Evolutionary conservation across 2,888 invertebrate genomes (phyloP), one percentile per base, ranked within the genome.

Genomic region (Rhagophthalmus giganteus): DNA sequence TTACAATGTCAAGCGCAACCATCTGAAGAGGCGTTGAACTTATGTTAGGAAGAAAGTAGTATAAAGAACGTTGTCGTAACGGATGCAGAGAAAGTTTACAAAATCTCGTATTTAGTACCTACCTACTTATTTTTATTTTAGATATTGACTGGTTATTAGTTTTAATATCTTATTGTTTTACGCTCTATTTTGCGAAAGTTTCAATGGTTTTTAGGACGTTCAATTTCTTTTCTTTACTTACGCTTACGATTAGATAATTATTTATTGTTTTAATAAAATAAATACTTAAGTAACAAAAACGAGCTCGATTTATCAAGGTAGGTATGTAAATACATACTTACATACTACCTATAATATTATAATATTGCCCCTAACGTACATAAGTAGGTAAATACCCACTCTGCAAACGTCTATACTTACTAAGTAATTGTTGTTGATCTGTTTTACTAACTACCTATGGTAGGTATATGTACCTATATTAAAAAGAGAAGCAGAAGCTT

Each of bases 1-100:
- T 38, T 54, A 54, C 62, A 62, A 62, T 62, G 62, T 62, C 62
- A 60, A 62, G 60, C 60, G 54, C 57, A 53, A 55, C 55, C 44
- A 52, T 32, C 44, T 52, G 54, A 51, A 56, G 54, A 50, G 54
- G 40, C 59, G 53, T 57, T 62, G 62, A 60, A 62, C 60, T 59
- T 57, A 52, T 42, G 49, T 41, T 30, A 42, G 39, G 32, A 50
- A 53, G 42, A 47, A 42, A 53, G 42, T n/a, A n/a, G n/a, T 42
- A 51, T 10, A 37, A 37, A 46, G 38, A 45, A 37, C 12, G 33
- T 51, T 25, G 40, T 37, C 40, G 16, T 41, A 48, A 48, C 48
- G 48, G 48, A 48, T 28, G 28, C 20, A 41, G 48, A 48, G 48
- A 48, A 48, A 48, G 48, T 48, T 28, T 24, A 30, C 25, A 42